Evolutionary conservation across 2,888 invertebrate genomes (phyloP).

Genomic region (Dasypogon diadema): DNA sequence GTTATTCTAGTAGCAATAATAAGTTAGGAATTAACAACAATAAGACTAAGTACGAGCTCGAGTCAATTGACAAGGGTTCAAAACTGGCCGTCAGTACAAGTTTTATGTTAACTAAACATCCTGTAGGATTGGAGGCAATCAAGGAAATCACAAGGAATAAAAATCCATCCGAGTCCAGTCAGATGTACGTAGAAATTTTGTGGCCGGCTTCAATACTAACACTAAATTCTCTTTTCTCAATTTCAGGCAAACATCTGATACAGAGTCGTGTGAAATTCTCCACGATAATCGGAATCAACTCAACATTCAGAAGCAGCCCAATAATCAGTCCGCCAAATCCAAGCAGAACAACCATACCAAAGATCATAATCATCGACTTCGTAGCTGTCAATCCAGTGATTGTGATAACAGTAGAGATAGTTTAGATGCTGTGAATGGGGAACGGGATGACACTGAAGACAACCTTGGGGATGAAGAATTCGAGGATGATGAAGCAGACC

Average conservation of each 20-base stretch:
- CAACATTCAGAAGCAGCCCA: conserved; percentile 48
- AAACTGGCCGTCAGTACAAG: conserved; percentile 67
- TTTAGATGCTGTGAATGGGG: conserved; percentile 64
- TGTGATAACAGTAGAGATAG: conserved; percentile 66
- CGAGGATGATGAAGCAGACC: conserved; percentile 66
- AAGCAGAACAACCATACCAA: conserved; percentile 58
- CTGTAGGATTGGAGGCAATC: conserved; percentile 83
- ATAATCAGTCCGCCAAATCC: conserved; percentile 42
- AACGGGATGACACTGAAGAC: conserved; percentile 67
- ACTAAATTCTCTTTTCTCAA: too few species aligned
- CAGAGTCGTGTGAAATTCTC: conserved; percentile 68
- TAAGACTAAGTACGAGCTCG: conserved; percentile 62
- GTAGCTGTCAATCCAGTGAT: conserved; percentile 66
- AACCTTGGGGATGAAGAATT: conserved; percentile 67
- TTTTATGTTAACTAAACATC: conserved; percentile 71
- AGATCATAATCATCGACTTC: conserved; percentile 64
- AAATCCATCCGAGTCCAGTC: conserved; percentile 70
- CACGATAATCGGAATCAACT: conserved; percentile 64
- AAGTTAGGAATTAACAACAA: conserved; percentile 65
- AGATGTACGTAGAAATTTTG: conserved; percentile 67
- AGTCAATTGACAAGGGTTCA: conserved; percentile 59
- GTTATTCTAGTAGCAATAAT: conserved; percentile 66
- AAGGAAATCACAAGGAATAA: conserved; percentile 79
- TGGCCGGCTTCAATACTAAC: too few species aligned
- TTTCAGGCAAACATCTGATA: conserved; percentile 68